Conservation (phyloP, 2,888 invertebrate genomes). For the Orchesella flavescens region DNA sequence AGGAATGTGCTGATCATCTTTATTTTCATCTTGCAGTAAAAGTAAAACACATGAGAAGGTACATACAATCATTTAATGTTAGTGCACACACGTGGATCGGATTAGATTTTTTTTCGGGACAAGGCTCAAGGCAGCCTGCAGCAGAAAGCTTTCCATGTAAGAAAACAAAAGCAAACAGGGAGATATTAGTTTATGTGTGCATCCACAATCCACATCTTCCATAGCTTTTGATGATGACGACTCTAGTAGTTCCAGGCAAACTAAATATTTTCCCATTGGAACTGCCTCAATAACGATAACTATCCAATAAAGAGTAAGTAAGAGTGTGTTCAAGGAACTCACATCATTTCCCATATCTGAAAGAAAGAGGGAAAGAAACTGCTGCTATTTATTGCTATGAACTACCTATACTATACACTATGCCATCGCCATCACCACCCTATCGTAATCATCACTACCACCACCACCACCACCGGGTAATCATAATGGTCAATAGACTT, state of each 20-base stretch:
- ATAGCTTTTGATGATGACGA: constrained; percentile 1
- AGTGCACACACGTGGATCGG: constrained; percentile 26
- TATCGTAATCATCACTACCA: background rate
- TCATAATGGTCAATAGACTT: constrained; percentile 20
- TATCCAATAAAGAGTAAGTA: constrained; percentile 45
- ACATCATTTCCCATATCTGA: background rate
- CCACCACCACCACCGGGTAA: constrained; percentile 1
- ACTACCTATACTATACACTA: constrained; percentile 43
- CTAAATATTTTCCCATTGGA: constrained; percentile 52
- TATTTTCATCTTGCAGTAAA: too few relatives aligned
- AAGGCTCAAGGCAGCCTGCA: constrained; percentile 3
- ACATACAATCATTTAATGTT: too few relatives aligned
- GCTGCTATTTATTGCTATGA: constrained; percentile 16
- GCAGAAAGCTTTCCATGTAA: too few relatives aligned
- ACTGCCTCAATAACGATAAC: constrained; percentile 58
- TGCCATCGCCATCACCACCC: too few relatives aligned
- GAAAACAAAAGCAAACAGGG: background rate
- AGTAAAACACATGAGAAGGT: too few relatives aligned
- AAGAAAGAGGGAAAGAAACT: background rate
- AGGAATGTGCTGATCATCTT: too few relatives aligned
- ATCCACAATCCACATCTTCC: background rate
- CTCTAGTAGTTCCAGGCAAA: constrained; percentile 1
- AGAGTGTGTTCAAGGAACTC: background rate
- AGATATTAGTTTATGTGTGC: background rate
- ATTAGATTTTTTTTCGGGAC: constrained; percentile 15